Evolutionary conservation across 2,888 invertebrate species (phyloP).

Genomic region (Yponomeuta plumbellus): DNA sequence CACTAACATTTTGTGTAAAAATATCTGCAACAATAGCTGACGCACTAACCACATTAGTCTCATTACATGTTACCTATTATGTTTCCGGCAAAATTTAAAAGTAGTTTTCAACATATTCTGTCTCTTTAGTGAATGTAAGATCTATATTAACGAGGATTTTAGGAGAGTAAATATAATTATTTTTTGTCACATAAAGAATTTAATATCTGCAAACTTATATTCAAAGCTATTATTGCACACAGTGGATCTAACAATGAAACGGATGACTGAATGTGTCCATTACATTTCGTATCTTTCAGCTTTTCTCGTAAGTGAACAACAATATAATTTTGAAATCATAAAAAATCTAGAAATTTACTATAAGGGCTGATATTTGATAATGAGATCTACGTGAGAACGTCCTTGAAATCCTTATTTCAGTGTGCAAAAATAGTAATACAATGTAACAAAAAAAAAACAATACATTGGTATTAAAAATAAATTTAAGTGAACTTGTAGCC

Average conservation of each 20-base stretch:
- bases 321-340: no score
- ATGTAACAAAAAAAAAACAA: neutral
- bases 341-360: no score
- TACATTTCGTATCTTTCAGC: neutral
- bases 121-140: neutral
- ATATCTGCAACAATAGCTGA: slow-evolving; percentile 24
- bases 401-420: neutral
- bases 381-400: no score
- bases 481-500: slow-evolving; percentile 40
- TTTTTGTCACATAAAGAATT: neutral
- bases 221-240: neutral
- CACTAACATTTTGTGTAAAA: slow-evolving; percentile 34
- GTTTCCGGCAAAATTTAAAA: neutral
- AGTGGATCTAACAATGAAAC: neutral
- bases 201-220: neutral
- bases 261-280: neutral
- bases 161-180: neutral
- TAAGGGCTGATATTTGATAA: no score
- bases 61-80: neutral
- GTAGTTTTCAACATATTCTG: neutral
- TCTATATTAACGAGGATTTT: neutral
- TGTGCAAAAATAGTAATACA: neutral
- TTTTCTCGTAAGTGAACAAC: neutral
- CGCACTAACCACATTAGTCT: neutral
- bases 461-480: neutral